Conservation (phyloP, 2,113 vertebrate species). For the Lampris incognitus region DNA sequence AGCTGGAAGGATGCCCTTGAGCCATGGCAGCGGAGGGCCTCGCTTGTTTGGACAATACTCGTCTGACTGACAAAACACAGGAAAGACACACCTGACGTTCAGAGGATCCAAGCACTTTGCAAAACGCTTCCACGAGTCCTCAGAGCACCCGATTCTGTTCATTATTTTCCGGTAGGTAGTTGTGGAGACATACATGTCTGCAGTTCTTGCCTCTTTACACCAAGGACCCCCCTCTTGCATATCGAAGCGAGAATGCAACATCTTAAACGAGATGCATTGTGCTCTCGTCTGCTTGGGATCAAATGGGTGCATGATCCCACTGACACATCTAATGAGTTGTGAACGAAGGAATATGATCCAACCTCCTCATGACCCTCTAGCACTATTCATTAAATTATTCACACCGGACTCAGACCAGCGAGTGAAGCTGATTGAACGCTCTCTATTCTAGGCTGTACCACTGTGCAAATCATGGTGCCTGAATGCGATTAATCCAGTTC, state of each 20-base stretch:
- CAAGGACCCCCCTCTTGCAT: background rate
- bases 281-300: background rate
- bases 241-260: background rate
- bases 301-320: background rate
- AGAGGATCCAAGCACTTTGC: background rate
- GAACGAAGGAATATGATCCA: background rate
- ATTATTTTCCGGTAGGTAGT: slow-evolving; percentile 2
- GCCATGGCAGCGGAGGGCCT: background rate
- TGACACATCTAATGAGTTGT: background rate
- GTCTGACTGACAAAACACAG: background rate
- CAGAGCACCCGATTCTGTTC: slow-evolving; percentile 11
- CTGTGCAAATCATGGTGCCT: slow-evolving; percentile 5
- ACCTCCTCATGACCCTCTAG: background rate
- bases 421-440: slow-evolving; percentile 9
- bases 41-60: background rate
- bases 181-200: background rate
- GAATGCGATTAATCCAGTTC: slow-evolving; percentile 40
- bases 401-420: background rate
- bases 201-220: background rate
- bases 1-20: background rate
- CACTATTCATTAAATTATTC: background rate
- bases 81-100: background rate
- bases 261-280: too few species aligned
- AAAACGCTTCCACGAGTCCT: background rate
- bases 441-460: slow-evolving; percentile 19